phyloP scores from a whole-genome alignment of 2,113 vertebrate genomes.

The Istiophorus platypterus region DNA sequence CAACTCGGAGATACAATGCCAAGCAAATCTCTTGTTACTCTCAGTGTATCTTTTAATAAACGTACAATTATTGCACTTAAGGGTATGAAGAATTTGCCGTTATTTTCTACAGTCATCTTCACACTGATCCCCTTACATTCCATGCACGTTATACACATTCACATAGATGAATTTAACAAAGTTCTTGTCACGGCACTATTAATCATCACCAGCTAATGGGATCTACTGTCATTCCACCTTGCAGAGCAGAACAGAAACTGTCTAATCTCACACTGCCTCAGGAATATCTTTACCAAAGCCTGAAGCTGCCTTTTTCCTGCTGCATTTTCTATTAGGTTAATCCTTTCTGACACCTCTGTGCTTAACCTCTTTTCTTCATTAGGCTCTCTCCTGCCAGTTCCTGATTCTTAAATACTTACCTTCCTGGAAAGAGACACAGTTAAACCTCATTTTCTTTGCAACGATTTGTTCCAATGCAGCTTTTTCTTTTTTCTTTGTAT shows the following conservation, averaged over 20 bases:
- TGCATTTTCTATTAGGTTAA: conserved; percentile 66
- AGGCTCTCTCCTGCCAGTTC: conserved; percentile 58
- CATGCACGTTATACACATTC: conserved; percentile 24
- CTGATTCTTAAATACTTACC: conserved; percentile 62
- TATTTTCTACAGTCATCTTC: conserved; percentile 40
- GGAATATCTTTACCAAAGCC: conserved; percentile 64
- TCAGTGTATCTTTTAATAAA: conserved; percentile 32
- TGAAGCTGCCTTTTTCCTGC: conserved; percentile 58
- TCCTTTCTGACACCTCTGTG: conserved; percentile 71
- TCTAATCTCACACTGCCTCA: conserved; percentile 65
- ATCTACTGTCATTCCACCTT: conserved; percentile 74
- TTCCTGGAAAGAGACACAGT: conserved; percentile 56
- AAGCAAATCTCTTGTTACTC: neutral
- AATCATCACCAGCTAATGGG: conserved; percentile 71
- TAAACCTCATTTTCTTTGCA: conserved; percentile 18
- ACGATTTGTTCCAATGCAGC: conserved; percentile 21
- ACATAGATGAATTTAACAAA: conserved; percentile 55
- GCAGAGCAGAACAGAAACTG: conserved; percentile 68
- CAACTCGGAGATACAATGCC: neutral
- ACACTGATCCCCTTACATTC: conserved; percentile 52
- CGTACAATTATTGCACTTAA: conserved; percentile 26
- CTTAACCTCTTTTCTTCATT: conserved; percentile 74
- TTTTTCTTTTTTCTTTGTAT: conserved; percentile 19
- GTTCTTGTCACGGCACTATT: conserved; percentile 65
- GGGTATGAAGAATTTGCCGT: conserved; percentile 10